A percentile compares a stretch with the other conserved stretches of the same genome.
phyloP scores from a whole-genome alignment of 2,888 invertebrate genomes.

The Digitonthophagus gazella region DNA sequence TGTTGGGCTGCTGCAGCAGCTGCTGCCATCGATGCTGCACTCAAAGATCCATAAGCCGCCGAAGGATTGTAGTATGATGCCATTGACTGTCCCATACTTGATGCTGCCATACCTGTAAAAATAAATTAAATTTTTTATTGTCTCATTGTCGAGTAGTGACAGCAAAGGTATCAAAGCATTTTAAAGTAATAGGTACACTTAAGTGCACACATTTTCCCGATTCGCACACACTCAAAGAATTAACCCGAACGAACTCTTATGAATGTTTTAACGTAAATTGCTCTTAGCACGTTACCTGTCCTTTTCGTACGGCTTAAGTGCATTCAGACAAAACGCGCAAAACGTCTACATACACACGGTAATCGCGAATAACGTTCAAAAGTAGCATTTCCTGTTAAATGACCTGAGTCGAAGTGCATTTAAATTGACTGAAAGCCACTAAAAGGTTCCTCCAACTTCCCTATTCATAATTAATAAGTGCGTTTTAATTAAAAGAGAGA shows the following conservation, averaged over 20 bases:
- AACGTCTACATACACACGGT: not conserved
- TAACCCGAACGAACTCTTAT: not conserved
- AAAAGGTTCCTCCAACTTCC: conserved; percentile 11
- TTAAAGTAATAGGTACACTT: too few relatives aligned
- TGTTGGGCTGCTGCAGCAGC: conserved; percentile 72
- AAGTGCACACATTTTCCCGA: too few relatives aligned
- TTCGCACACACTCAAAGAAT: not conserved
- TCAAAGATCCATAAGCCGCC: conserved; percentile 70
- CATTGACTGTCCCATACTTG: conserved; percentile 68
- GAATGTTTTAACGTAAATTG: conserved; percentile 14
- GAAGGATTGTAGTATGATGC: conserved; percentile 67
- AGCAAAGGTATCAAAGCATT: too few relatives aligned
- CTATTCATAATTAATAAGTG: conserved; percentile 24
- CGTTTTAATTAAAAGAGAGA: conserved; percentile 20
- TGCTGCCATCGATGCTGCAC: conserved; percentile 71
- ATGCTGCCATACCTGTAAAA: conserved; percentile 65
- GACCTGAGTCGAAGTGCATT: conserved; percentile 12
- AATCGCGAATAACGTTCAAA: conserved; percentile 11
- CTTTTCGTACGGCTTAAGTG: conserved; percentile 5
- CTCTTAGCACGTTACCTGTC: conserved; percentile 1
- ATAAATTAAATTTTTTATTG: conserved; percentile 14
- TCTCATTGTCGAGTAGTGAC: too few relatives aligned
- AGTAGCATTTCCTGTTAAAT: conserved; percentile 21
- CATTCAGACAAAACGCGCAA: conserved; percentile 10
- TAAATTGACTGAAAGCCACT: conserved; percentile 7